A percentile compares a stretch with the other conserved stretches of the same genome.
phyloP scores from a whole-genome alignment of 1,140 invertebrate species.

The Marisa cornuarietis region DNA sequence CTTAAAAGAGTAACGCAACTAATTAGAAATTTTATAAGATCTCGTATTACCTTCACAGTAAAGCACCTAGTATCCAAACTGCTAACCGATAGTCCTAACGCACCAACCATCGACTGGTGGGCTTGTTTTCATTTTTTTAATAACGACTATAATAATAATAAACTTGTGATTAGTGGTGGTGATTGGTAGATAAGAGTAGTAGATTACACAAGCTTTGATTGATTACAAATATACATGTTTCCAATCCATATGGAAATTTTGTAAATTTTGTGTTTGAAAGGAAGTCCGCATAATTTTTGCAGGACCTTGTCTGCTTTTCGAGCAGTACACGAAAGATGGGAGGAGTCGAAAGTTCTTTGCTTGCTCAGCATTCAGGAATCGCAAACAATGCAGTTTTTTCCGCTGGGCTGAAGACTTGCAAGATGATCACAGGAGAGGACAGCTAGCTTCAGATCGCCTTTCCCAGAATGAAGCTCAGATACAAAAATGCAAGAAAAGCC shows the following conservation, averaged over 20 bases:
- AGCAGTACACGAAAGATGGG: slow-evolving; percentile 59
- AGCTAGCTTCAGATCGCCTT: slow-evolving; percentile 1
- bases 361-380: slow-evolving; percentile 82
- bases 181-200: too few relatives aligned
- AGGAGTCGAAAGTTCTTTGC: slow-evolving; percentile 72
- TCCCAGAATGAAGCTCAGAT: slow-evolving; percentile 14
- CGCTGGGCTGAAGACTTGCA: slow-evolving; percentile 50
- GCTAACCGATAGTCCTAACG: too few relatives aligned
- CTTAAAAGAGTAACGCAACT: too few relatives aligned
- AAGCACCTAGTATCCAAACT: too few relatives aligned
- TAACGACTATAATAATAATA: too few relatives aligned
- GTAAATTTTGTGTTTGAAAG: not conserved
- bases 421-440: not conserved
- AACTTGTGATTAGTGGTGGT: too few relatives aligned
- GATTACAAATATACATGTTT: too few relatives aligned
- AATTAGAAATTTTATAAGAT: too few relatives aligned
- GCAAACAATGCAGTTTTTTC: slow-evolving; percentile 78
- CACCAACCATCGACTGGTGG: too few relatives aligned
- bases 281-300: slow-evolving; percentile 17
- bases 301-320: slow-evolving; percentile 79
- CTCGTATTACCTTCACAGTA: too few relatives aligned
- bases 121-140: too few relatives aligned
- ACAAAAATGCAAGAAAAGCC: not conserved
- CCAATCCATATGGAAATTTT: not conserved
- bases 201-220: too few relatives aligned